Percentiles rank a stretch among this genome's conserved stretches.
Evolutionary conservation across 2,888 invertebrate genomes (phyloP).

Genomic region (Polia nebulosa): DNA sequence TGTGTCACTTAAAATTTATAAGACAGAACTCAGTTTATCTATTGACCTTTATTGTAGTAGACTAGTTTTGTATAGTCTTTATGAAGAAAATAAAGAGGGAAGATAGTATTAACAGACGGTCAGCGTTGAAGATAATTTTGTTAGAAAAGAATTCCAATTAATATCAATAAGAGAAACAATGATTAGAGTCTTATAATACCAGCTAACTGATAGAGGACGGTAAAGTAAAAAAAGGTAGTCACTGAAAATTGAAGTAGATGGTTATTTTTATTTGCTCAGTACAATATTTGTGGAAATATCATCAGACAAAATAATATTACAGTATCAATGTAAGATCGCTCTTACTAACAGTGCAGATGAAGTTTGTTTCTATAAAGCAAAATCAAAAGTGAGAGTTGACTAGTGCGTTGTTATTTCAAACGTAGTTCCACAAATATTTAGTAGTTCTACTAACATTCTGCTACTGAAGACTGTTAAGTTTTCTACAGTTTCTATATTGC

Average conservation of each 20-base stretch:
- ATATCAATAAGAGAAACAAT: constrained; percentile 45
- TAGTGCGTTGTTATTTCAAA: neutral
- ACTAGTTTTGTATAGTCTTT: constrained; percentile 51
- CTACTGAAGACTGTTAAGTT: constrained; percentile 23
- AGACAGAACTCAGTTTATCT: constrained; percentile 56
- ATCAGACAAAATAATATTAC: neutral
- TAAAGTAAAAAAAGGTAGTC: neutral
- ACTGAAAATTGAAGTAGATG: neutral
- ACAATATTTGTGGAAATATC: constrained; percentile 49
- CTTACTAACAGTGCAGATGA: neutral
- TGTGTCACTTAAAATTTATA: no score
- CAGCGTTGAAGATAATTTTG: constrained; percentile 51
- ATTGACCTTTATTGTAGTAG: constrained; percentile 14
- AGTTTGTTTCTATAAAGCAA: neutral
- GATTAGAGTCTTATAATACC: neutral
- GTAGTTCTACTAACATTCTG: constrained; percentile 15
- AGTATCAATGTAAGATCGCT: neutral
- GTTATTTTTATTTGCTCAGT: neutral
- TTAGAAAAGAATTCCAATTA: constrained; percentile 38
- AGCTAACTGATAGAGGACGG: neutral
- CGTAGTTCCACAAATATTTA: constrained; percentile 53
- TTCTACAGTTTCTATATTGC: constrained; percentile 29
- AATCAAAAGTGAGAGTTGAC: neutral
- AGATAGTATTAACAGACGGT: constrained; percentile 39
- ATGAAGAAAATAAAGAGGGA: constrained; percentile 5